Evolutionary conservation across 2,113 vertebrate species (phyloP), one percentile per base, ranked within the genome.

Genomic region (Talpa occidentalis): DNA sequence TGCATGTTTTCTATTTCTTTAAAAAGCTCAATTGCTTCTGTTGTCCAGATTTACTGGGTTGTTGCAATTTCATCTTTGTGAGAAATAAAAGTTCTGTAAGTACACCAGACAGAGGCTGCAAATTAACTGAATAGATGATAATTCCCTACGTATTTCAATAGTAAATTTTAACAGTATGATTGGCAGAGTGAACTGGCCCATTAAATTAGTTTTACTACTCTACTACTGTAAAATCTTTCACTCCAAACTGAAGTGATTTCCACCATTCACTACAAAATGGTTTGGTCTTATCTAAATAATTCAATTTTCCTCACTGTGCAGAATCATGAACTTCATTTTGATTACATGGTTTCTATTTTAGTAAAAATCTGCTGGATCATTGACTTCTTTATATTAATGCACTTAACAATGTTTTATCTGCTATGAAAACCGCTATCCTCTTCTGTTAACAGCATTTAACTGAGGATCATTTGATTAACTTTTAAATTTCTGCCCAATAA

Each of bases 131-230:
- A 94, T 60, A 21, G 67, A 74, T 83, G 90, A 69, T 67, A 49
- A 92, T 90, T 95, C 16, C 60, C 54, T 44, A 32, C 21, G 96
- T 17, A 82, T 97, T 96, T 96, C 85, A 96, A 74, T 79, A 96
- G 70, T 90, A 90, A 95, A 54, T 11, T 94, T 97, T 90, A 95
- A 96, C 40, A 84, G 49, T 49, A 64, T 96, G 94, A 97, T 30
- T 92, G 88, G 96, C 88, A 64, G 64, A 92, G 17, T 95, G 64
- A 96, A 91, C 59, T 80, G 26, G 4, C 2, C 67, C 22, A 96
- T 86, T 96, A 95, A 88, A 82, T 90, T 93, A 94, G 77, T 94
- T 92, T 96, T 30, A 81, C 82, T 80, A 64, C 78, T 92, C 96
- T 30, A 81, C 82, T 80, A 64, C 78, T 60, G 14, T 54, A 90